Base-by-base conservation (phyloP, 1,140 invertebrate species). In the Ostrea denselamellosa region DNA sequence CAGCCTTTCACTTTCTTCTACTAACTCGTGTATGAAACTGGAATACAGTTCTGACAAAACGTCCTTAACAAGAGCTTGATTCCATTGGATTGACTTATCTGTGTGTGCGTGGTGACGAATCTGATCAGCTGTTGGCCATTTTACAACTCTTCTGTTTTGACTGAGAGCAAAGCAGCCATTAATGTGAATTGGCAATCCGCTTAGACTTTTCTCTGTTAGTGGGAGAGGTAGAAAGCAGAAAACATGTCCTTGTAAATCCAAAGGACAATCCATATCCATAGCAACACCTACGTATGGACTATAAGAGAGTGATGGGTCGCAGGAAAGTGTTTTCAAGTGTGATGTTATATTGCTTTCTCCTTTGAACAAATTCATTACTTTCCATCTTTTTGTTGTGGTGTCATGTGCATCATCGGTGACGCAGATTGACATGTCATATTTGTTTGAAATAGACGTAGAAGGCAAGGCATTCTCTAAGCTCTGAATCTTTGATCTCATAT, bases 211-310 rank as follows among this genome's bases (percentile, higher is more conserved):
- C 25, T 89, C 65, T 65, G 90, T 87, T 44, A 92, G 85, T 28
- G 93, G 93, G 17, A 94, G 89, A 10, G 94, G 94, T 17, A 94
- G 83, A 81, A 93, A 93, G 85, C 93, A 94, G 87, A 93, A 94
- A 7, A 94, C 82, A 44, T 93, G 93, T 3, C 93, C 93, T 68
- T 88, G 83, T 52, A 89, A 89, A 8, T 86, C 65, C 17, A 17
- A 56, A 44, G 22, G 68, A 28, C 34, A 34, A 44, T 68, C 9
- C 14, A 87, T n/a, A 19, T 89, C 90, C 19, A 92, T 85, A 52
- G 93, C 93, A 71, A 92, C 89, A 12, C 92, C 92, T 34, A 93
- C 93, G 88, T 92, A 93, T 44, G 93, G 93, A 86, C 90, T 90
- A 51, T 92, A 91, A 12, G 86, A 87, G 51, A 92, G 58, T 4